A percentile compares a stretch with the other conserved stretches of the same genome.
Conservation (phyloP, 2,888 invertebrate genomes). For the Orthosia gracilis region DNA sequence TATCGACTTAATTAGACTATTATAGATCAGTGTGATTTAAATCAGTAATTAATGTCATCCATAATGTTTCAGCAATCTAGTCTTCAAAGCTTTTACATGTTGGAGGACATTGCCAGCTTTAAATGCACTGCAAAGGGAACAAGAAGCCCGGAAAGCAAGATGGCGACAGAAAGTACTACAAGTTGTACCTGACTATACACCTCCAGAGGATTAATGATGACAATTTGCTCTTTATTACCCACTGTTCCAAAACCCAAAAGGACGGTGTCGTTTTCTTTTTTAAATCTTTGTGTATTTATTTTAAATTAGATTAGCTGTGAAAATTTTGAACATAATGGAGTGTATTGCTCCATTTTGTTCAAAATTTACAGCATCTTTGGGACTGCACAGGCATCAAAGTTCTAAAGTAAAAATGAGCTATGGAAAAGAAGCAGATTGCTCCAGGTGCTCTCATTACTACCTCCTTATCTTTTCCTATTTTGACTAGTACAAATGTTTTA, state of each 20-base stretch:
- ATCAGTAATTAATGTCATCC: neutral
- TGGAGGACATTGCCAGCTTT: constrained; percentile 93
- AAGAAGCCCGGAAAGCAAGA: constrained; percentile 92
- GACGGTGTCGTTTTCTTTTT: neutral
- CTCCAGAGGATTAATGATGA: constrained; percentile 84
- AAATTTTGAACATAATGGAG: neutral
- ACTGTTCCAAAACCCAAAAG: neutral
- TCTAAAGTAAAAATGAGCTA: neutral
- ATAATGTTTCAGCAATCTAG: constrained; percentile 79
- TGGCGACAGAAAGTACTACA: constrained; percentile 94
- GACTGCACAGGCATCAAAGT: neutral
- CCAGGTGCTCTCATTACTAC: neutral
- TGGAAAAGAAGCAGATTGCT: neutral
- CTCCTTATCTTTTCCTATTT: neutral
- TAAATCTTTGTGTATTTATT: neutral
- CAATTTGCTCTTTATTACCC: neutral
- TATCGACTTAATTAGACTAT: neutral
- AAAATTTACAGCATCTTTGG: neutral
- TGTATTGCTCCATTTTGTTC: neutral
- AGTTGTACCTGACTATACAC: constrained; percentile 93
- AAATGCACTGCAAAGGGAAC: constrained; percentile 92
- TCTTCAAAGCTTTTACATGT: constrained; percentile 85
- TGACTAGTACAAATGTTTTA: neutral
- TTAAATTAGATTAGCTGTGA: neutral
- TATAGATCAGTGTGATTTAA: neutral